These are phyloP conservation scores for Phycodurus eques DNA, from an alignment of 2,113 vertebrate genomes.

Conservation along the genomic window DNA sequence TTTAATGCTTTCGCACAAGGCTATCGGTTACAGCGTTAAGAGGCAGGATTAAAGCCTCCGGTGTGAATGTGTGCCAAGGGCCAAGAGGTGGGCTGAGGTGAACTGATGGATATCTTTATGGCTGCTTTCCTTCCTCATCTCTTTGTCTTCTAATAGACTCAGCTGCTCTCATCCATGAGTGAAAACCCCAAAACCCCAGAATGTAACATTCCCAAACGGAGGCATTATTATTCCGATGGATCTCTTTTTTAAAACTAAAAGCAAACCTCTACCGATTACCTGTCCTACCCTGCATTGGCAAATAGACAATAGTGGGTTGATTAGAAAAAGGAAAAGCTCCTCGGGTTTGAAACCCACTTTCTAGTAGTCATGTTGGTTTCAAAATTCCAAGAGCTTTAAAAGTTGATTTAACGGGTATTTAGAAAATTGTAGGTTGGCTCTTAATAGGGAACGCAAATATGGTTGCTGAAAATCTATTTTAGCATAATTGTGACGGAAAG, in stretches of 20 bases:
- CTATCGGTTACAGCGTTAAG: conserved; percentile 70
- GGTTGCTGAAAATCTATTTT: too few relatives aligned
- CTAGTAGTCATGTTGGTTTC: too few relatives aligned
- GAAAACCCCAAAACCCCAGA: conserved; percentile 33
- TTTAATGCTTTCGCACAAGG: conserved; percentile 64
- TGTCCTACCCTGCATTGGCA: too few relatives aligned
- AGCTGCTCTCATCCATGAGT: conserved; percentile 40
- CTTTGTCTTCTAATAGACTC: conserved; percentile 65
- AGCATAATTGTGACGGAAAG: too few relatives aligned
- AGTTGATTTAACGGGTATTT: too few relatives aligned
- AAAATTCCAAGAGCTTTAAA: too few relatives aligned
- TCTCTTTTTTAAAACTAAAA: neutral
- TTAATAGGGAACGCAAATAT: too few relatives aligned
- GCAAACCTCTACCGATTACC: too few relatives aligned
- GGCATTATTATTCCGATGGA: neutral
- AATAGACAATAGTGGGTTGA: too few relatives aligned
- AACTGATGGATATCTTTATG: conserved; percentile 65
- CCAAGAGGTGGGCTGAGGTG: conserved; percentile 37
- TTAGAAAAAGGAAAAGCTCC: too few relatives aligned
- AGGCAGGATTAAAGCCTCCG: conserved; percentile 65
- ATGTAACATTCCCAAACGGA: neutral
- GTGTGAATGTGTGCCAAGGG: conserved; percentile 36
- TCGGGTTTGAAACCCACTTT: too few relatives aligned
- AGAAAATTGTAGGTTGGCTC: too few relatives aligned
- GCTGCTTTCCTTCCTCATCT: conserved; percentile 56